Percentiles rank a stretch among this genome's conserved stretches.
These are phyloP conservation scores for Gobionotothen gibberifrons DNA, from an alignment of 2,797 vertebrate genomes.

Conservation along the genomic window DNA sequence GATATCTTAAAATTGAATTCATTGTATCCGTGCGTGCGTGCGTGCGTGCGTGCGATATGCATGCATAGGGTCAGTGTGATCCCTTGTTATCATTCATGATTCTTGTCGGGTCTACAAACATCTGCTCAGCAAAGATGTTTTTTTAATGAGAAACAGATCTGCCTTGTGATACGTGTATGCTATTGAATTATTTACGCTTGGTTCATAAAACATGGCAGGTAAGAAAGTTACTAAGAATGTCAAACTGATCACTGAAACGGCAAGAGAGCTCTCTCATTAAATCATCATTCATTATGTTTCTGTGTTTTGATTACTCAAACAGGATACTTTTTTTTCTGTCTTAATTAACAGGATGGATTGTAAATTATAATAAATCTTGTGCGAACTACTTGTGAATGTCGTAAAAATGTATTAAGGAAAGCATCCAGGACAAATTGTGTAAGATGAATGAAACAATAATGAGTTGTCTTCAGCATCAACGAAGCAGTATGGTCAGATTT, in stretches of 20 bases:
- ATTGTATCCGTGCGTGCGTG: not conserved
- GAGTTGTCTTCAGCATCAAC: not conserved
- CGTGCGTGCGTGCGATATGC: not conserved
- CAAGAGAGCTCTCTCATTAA: slow-evolving; percentile 3
- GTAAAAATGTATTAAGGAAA: not conserved
- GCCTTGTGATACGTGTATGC: slow-evolving; percentile 36
- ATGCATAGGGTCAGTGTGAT: slow-evolving; percentile 31
- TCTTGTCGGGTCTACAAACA: slow-evolving; percentile 31
- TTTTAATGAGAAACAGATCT: slow-evolving; percentile 49
- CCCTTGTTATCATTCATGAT: slow-evolving; percentile 36
- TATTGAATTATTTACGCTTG: slow-evolving; percentile 50
- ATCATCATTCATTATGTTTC: not conserved
- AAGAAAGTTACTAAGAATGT: slow-evolving; percentile 8
- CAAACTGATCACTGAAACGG: slow-evolving; percentile 8
- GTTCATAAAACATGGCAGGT: slow-evolving; percentile 11
- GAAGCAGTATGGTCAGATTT: not conserved
- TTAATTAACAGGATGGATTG: not conserved
- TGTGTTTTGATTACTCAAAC: slow-evolving; percentile 3
- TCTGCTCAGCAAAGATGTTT: slow-evolving; percentile 46
- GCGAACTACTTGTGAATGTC: too few relatives aligned
- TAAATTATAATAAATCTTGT: not conserved
- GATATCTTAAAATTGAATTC: too few relatives aligned
- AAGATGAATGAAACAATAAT: not conserved
- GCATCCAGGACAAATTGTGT: not conserved
- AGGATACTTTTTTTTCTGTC: too few relatives aligned